Base-by-base conservation (phyloP, 2,113 vertebrate genomes). In the Thamnophis sirtalis region DNA sequence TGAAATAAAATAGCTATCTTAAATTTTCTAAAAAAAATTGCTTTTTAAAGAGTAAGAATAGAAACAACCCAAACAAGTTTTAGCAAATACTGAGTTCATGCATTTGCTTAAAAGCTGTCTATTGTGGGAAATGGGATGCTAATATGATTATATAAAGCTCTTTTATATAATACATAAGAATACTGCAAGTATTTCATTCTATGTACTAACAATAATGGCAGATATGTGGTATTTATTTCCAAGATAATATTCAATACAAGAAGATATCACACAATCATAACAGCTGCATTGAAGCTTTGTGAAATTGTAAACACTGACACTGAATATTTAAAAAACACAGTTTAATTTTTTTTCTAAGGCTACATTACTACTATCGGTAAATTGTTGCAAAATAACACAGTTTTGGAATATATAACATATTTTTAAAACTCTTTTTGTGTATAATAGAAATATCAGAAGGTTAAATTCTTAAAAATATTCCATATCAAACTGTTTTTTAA, bases 31-130 rank as follows among this genome's bases (percentile, higher is more conserved):
- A 86, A 86, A 50, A 50, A n/a, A n/a, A n/a, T n/a, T n/a, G 26
- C 38, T 88, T 88, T 55, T 11, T 7, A 33, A 2, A 10, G 55
- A 38, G 93, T 4, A 11, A 21, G 19, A 93, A 90, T 33, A 58
- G 19, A 88, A 94, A 92, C 24, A 13, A 0, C 3, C 73, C 50
- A 26, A 92, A 91, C n/a, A 93, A 93, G n/a, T 80, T 93, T 60
- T 86, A 4, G 91, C 90, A 95, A 94, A 97, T 95, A 55, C 38
- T 26, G 54, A 9, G 9, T 43, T 24, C 55, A 89, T 49, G 28
- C 26, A 68, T 58, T 43, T 89, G 22, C n/a, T 33, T n/a, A 55
- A 43, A 21, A 33, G n/a, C 51, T 54, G 9, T n/a, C 86, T 21
- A 19, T 54, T 55, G 28, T 86, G 26, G 50, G 50, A 51, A 86